Evolutionary conservation across 2,113 vertebrate species (phyloP).

Genomic region (Cyanistes caeruleus): DNA sequence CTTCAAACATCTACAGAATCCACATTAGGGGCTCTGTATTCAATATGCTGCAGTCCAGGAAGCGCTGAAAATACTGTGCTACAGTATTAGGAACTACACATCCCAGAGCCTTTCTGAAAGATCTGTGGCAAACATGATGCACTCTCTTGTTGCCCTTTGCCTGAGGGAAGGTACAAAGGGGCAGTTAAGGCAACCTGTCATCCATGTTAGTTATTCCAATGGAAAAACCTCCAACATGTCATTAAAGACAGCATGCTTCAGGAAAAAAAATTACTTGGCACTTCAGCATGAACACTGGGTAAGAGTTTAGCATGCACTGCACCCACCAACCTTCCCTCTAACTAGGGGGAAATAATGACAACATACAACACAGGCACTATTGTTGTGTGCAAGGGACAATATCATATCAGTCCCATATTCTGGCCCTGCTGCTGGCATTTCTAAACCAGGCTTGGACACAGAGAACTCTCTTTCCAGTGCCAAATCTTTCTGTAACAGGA

Average conservation of each 20-base stretch:
- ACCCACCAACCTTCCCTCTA: not conserved
- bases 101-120: not conserved
- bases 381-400: not conserved
- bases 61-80: not conserved
- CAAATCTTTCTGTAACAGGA: slow-evolving; percentile 20
- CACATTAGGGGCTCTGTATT: not conserved
- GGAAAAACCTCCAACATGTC: not conserved
- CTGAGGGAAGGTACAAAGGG: not conserved
- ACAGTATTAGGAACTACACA: not conserved
- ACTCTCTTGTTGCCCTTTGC: not conserved
- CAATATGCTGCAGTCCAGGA: not conserved
- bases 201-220: not conserved
- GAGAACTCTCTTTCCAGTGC: not conserved
- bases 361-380: not conserved
- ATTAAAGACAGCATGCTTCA: not conserved
- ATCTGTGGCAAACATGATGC: not conserved
- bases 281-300: not conserved
- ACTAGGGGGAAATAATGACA: not conserved
- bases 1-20: not conserved
- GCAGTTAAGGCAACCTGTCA: not conserved
- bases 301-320: not conserved
- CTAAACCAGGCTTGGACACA: not conserved
- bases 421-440: not conserved
- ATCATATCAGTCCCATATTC: not conserved
- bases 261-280: not conserved